A percentile compares a stretch with the other conserved stretches of the same genome.
Conservation (phyloP, 2,888 invertebrate genomes). For the Pandemis cinnamomeana region DNA sequence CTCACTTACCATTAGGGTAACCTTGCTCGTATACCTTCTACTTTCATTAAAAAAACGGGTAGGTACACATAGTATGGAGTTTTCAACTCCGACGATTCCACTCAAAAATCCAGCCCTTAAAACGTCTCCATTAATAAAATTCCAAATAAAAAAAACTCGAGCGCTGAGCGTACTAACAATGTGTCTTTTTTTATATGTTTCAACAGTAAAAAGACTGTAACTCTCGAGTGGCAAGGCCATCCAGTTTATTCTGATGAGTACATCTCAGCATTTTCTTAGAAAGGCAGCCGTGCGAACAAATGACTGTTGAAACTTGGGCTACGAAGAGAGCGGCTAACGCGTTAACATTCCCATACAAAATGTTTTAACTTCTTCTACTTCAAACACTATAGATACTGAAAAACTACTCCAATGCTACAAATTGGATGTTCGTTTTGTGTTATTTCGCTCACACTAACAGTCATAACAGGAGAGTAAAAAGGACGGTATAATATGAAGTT, state of each 20-base stretch:
- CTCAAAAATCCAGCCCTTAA: background rate
- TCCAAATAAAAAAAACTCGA: background rate
- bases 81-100: background rate
- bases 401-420: no score
- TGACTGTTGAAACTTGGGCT: constrained; percentile 1
- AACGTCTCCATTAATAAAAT: background rate
- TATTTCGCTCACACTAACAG: no score
- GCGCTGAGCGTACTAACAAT: background rate
- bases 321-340: background rate
- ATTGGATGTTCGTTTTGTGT: no score
- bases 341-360: no score
- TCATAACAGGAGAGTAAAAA: no score
- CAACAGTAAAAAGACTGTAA: background rate
- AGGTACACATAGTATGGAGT: background rate
- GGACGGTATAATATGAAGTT: no score
- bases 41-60: no score
- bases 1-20: no score
- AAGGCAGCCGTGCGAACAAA: constrained; percentile 10
- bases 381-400: no score
- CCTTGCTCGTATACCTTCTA: no score
- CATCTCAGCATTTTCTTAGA: constrained; percentile 9
- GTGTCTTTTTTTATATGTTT: constrained; percentile 5
- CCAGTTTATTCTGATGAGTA: constrained; percentile 22
- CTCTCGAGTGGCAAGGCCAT: background rate
- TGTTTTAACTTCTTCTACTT: no score